Evolutionary conservation across 1,140 invertebrate species (phyloP).

Genomic region (Magallana ariakensis): DNA sequence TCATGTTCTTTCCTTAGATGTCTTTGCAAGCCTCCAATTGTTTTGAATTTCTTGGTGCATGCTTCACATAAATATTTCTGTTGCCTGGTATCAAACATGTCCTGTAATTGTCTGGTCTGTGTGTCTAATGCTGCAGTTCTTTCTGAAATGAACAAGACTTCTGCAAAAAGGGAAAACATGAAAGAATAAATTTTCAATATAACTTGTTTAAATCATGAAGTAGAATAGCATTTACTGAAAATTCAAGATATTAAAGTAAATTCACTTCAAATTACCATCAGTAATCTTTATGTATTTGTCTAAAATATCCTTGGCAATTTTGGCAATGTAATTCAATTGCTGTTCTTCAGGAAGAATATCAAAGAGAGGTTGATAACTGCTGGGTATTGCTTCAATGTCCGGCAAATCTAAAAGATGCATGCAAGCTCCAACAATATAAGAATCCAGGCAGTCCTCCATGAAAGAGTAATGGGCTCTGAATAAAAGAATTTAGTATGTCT

Average conservation of each 20-base stretch:
- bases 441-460: conserved; percentile 12
- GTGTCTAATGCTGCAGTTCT: neutral
- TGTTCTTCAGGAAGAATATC: neutral
- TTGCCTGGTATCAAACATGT: neutral
- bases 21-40: neutral
- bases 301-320: neutral
- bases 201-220: too few species aligned
- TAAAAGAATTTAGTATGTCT: too few species aligned
- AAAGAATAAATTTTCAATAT: too few species aligned
- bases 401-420: too few species aligned
- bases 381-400: too few species aligned
- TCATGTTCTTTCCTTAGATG: conserved; percentile 32
- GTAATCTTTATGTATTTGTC: conserved; percentile 20
- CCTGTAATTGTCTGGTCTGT: neutral
- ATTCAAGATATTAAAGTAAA: too few species aligned
- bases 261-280: neutral
- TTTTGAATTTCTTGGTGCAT: conserved; percentile 40
- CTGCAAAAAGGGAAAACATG: too few species aligned
- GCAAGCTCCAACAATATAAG: too few species aligned
- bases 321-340: neutral
- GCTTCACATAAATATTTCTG: neutral
- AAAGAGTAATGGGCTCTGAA: conserved; percentile 1
- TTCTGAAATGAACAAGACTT: neutral
- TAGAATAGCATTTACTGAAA: too few species aligned
- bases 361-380: neutral